Evolutionary conservation across 2,113 vertebrate species (phyloP).

Genomic region (Alectura lathami): DNA sequence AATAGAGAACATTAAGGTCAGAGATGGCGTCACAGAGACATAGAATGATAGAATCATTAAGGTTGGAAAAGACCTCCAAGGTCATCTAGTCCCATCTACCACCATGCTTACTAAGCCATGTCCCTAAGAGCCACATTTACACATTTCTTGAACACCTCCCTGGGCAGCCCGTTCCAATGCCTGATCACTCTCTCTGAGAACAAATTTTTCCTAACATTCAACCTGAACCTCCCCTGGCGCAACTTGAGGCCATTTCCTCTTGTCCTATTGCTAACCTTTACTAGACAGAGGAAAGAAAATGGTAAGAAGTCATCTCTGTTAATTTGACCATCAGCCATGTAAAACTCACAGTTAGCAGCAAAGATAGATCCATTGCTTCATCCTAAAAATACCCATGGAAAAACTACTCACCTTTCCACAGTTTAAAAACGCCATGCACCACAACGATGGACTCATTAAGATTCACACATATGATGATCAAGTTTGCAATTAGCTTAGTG

Average conservation of each 20-base stretch:
- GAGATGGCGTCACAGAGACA: too few relatives aligned
- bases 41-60: too few relatives aligned
- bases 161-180: too few relatives aligned
- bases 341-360: background rate
- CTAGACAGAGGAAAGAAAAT: background rate
- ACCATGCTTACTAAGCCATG: too few relatives aligned
- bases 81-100: too few relatives aligned
- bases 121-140: too few relatives aligned
- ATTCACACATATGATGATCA: accelerated
- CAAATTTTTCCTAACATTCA: too few relatives aligned
- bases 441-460: background rate
- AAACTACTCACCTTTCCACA: background rate
- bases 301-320: background rate
- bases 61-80: too few relatives aligned
- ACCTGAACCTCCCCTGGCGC: too few relatives aligned
- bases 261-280: background rate
- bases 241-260: too few relatives aligned
- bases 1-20: accelerated
- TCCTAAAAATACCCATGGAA: background rate
- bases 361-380: background rate
- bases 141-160: too few relatives aligned
- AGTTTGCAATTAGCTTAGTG: background rate
- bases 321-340: background rate
- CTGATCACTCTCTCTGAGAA: too few relatives aligned
- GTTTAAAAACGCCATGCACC: background rate